Conservation (phyloP, 2,888 invertebrate species). For the Strigamia transsilvanica region DNA sequence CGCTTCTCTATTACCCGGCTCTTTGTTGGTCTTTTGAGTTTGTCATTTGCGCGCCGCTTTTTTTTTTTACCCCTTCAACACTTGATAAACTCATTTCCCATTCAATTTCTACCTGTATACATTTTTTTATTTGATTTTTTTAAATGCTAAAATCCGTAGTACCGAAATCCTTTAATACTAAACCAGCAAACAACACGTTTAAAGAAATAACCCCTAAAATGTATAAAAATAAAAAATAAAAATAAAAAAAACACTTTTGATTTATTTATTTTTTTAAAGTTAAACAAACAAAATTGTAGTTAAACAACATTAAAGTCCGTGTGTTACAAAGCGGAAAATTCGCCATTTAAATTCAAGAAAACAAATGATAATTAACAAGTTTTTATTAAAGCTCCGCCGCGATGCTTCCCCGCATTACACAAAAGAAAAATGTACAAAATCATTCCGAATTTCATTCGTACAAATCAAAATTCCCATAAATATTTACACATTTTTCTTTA, state of each 20-base stretch:
- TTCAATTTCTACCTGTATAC: neutral
- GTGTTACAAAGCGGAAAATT: neutral
- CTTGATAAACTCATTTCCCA: neutral
- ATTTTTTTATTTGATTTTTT: neutral
- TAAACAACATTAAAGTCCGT: neutral
- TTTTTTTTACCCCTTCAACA: neutral
- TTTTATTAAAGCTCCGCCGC: neutral
- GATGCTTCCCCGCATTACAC: neutral
- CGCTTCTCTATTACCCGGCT: constrained; percentile 25
- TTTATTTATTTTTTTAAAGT: neutral
- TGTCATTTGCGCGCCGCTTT: neutral
- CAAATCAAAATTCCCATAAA: neutral
- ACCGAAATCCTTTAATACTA: neutral
- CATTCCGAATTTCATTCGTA: too few relatives aligned
- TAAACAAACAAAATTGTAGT: neutral
- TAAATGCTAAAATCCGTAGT: neutral
- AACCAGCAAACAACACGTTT: neutral
- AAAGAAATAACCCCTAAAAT: constrained; percentile 9
- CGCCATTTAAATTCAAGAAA: constrained; percentile 13
- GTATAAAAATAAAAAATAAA: neutral
- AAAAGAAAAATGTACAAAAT: neutral
- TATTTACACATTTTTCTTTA: neutral
- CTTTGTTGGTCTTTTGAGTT: constrained; percentile 36
- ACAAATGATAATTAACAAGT: neutral
- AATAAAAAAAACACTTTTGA: neutral